A percentile compares a stretch with the other conserved stretches of the same genome.
These are phyloP conservation scores for Ceratosolen solmsi DNA, from an alignment of 1,140 invertebrate genomes.

Conservation along the genomic window DNA sequence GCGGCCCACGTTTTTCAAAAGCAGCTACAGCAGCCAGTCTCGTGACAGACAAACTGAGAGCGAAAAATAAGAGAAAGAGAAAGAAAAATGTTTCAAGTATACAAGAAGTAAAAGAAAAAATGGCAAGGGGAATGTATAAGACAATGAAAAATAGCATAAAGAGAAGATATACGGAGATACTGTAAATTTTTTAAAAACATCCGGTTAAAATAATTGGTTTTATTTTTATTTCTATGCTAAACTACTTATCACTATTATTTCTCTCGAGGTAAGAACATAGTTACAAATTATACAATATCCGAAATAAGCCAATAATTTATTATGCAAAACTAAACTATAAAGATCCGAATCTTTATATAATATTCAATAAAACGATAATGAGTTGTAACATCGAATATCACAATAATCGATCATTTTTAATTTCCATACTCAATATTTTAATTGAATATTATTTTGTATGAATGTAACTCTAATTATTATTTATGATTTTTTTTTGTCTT, in stretches of 20 bases:
- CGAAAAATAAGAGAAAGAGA: neutral
- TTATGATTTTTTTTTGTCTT: too few species aligned
- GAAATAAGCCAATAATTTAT: too few species aligned
- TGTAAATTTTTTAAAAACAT: neutral
- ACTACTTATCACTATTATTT: neutral
- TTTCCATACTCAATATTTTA: too few species aligned
- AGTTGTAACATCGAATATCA: too few species aligned
- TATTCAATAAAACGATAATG: too few species aligned
- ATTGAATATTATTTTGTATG: too few species aligned
- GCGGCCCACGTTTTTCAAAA: slow-evolving; percentile 44
- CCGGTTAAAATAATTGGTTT: neutral
- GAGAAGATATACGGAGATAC: neutral
- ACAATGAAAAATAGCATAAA: slow-evolving; percentile 32
- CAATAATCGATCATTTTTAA: too few species aligned
- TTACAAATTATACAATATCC: too few species aligned
- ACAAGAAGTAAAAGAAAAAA: slow-evolving; percentile 17
- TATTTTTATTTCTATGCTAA: neutral
- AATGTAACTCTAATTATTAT: too few species aligned
- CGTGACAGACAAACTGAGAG: neutral
- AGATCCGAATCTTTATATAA: too few species aligned
- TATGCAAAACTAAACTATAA: too few species aligned
- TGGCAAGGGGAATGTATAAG: neutral
- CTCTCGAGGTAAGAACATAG: neutral
- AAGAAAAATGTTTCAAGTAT: slow-evolving; percentile 4
- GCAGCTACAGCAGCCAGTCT: slow-evolving; percentile 19